Base-by-base conservation (phyloP, 2,888 invertebrate species). In the Dynastes grantii region DNA sequence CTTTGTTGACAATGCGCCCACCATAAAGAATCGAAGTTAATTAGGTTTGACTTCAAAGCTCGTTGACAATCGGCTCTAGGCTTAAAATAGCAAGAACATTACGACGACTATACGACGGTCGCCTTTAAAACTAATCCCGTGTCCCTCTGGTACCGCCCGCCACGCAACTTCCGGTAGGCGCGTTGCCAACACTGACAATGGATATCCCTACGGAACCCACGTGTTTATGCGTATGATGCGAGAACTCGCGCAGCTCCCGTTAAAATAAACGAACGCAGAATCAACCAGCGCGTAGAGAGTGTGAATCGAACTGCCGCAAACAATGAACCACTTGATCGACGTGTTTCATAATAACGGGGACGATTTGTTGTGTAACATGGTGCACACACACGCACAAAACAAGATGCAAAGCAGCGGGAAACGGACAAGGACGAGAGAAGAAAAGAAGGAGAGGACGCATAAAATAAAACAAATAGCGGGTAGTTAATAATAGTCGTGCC, bases 131-230 rank as follows among this genome's bases (percentile, higher is more conserved):
- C 71, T 71, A 58, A 58, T 75, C 45, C 71, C 55, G 45, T 45
- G 71, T 65, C 65, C 76, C 76, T 73, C 49, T 27, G 45, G 73
- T 61, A 67, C 83, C 84, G 81, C 81, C 82, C 85, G 83, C 45
- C 80, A 80, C 79, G 76, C 79, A 81, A 84, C 86, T 87, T 88
- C 87, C 87, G 86, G 87, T 85, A 86, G 87, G 87, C 87, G 83
- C 85, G 81, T 82, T 88, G 88, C 88, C 88, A 88, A 87, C 86
- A 86, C 84, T 86, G 87, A 88, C 88, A 88, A 88, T 88, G 87
- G 88, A 87, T 84, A 88, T 87, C 86, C 87, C 87, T 86, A 84
- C 84, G 83, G 82, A 82, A 81, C 79, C 79, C 79, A 79, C 79
- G 79, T 79, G 79, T 58, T 70, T 71, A 71, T 68, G 68, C 32